These are phyloP conservation scores for Xenentodon cancila DNA, from an alignment of 2,797 vertebrate species.

Conservation along the genomic window DNA sequence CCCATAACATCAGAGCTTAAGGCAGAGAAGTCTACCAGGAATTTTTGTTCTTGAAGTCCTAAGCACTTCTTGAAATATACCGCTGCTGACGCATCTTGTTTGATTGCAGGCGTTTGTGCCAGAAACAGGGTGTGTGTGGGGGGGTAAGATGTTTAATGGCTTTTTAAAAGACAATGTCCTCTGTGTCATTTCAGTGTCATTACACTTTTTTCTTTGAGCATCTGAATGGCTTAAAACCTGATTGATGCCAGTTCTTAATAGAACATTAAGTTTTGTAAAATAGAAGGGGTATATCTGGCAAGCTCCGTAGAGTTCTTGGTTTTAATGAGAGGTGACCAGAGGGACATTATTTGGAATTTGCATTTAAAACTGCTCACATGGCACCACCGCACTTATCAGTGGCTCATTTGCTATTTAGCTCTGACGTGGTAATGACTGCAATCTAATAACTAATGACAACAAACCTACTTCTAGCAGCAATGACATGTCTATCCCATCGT, in stretches of 20 bases:
- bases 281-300: conserved; percentile 20
- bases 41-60: not conserved
- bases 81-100: conserved; percentile 15
- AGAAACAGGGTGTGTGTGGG: no score
- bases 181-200: conserved; percentile 47
- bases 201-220: conserved; percentile 41
- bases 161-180: conserved; percentile 56
- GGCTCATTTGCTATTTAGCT: conserved; percentile 24
- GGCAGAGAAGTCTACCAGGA: conserved; percentile 22
- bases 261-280: conserved; percentile 64
- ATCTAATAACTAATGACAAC: not conserved
- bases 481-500: no score
- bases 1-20: conserved; percentile 32
- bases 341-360: conserved; percentile 46
- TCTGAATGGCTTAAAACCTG: conserved; percentile 57
- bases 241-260: conserved; percentile 60
- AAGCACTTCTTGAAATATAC: conserved; percentile 21
- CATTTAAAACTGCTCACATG: conserved; percentile 27
- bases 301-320: conserved; percentile 23
- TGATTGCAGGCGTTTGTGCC: conserved; percentile 19
- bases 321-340: conserved; percentile 52
- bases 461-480: no score
- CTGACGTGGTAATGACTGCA: conserved; percentile 8
- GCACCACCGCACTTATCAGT: conserved; percentile 3
- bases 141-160: conserved; percentile 42